Conservation (phyloP, 2,888 invertebrate genomes). For the Chaetoderma sp. region DNA sequence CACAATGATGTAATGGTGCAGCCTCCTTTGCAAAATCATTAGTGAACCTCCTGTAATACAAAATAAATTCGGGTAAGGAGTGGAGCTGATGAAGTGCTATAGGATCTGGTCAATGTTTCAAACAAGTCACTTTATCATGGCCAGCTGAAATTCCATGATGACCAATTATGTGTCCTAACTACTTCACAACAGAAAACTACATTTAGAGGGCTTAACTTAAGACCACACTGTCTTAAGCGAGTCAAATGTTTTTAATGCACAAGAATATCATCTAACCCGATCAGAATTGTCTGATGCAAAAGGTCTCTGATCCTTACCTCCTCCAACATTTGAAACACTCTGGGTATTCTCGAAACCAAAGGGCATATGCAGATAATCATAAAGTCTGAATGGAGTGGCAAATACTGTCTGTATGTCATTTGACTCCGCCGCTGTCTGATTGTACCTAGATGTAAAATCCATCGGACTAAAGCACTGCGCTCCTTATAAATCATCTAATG, state of each 20-base stretch:
- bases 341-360: constrained; percentile 21
- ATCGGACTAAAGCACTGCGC: constrained; percentile 11
- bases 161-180: neutral
- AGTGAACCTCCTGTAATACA: neutral
- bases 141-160: neutral
- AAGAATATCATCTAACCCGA: constrained; percentile 6
- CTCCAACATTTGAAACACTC: constrained; percentile 25
- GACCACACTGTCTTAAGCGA: neutral
- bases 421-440: constrained; percentile 2
- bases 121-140: constrained; percentile 1
- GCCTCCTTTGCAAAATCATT: neutral
- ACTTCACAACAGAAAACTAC: constrained; percentile 1
- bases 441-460: constrained; percentile 9
- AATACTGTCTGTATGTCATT: constrained; percentile 11
- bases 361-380: constrained; percentile 21
- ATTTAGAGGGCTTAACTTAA: neutral
- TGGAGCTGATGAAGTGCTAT: neutral
- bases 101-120: neutral
- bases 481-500: constrained; percentile 5
- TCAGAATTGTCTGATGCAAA: neutral
- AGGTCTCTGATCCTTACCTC: constrained; percentile 9
- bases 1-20: neutral
- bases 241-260: neutral
- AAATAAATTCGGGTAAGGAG: neutral
- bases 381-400: constrained; percentile 14